phyloP scores from a whole-genome alignment of 2,888 invertebrate species.

The Tetranychus truncatus region DNA sequence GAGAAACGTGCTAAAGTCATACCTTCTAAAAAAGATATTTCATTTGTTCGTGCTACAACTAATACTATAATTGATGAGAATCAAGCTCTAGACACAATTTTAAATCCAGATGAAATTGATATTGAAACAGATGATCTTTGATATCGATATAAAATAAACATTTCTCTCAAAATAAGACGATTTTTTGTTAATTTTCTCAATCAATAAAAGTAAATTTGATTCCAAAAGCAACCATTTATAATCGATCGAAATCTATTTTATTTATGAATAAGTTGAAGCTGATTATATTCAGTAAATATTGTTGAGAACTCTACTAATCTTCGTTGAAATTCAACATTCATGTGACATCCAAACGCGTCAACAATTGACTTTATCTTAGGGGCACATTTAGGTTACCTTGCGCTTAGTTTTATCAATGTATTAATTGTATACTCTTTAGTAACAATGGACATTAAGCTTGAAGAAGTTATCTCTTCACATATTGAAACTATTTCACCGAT shows the following conservation, averaged over 20 bases:
- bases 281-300: constrained; percentile 44
- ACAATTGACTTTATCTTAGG: constrained; percentile 54
- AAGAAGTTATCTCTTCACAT: too few species aligned
- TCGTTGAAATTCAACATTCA: constrained; percentile 87
- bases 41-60: constrained; percentile 35
- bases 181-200: too few species aligned
- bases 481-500: too few species aligned
- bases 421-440: too few species aligned
- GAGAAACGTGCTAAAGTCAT: neutral
- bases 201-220: too few species aligned
- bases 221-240: too few species aligned
- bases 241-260: constrained; percentile 43
- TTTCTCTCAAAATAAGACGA: too few species aligned
- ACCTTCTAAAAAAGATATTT: constrained; percentile 22
- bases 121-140: constrained; percentile 25
- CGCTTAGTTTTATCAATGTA: constrained; percentile 43
- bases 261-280: constrained; percentile 30
- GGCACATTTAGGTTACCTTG: constrained; percentile 40
- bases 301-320: constrained; percentile 87
- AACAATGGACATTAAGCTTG: too few species aligned
- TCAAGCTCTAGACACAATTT: constrained; percentile 20
- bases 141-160: too few species aligned
- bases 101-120: constrained; percentile 35
- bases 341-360: constrained; percentile 79
- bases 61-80: neutral